A percentile compares a stretch with the other conserved stretches of the same genome.
phyloP scores from a whole-genome alignment of 1,140 invertebrate species.

The Bombus haemorrhoidalis region DNA sequence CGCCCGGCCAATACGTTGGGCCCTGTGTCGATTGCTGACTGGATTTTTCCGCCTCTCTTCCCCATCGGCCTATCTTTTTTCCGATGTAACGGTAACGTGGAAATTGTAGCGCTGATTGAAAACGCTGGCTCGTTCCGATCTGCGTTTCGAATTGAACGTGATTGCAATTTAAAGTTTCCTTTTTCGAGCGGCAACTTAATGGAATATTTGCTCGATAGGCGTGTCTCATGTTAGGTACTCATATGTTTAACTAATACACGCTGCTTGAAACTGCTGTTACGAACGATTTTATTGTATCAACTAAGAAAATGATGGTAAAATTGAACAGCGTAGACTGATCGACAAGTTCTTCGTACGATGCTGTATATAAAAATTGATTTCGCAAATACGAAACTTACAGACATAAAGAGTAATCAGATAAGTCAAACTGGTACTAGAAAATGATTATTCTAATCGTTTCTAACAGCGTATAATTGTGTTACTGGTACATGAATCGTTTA shows the following conservation, averaged over 20 bases:
- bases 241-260: background rate
- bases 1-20: background rate
- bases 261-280: background rate
- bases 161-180: background rate
- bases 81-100: background rate
- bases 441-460: too few relatives aligned
- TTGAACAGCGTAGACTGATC: too few relatives aligned
- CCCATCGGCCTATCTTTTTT: background rate
- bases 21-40: background rate
- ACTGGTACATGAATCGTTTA: too few relatives aligned
- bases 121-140: constrained; percentile 5
- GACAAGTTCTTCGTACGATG: too few relatives aligned
- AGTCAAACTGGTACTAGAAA: too few relatives aligned
- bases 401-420: too few relatives aligned
- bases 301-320: too few relatives aligned
- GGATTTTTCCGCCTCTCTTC: background rate
- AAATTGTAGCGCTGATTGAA: constrained; percentile 12
- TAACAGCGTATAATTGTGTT: too few relatives aligned
- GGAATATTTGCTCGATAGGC: background rate
- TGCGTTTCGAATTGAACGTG: background rate
- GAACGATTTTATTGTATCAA: background rate
- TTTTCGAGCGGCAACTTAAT: background rate
- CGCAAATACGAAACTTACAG: too few relatives aligned
- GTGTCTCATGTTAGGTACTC: background rate
- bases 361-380: too few relatives aligned